Conservation (phyloP, 1,140 invertebrate genomes). For the Lepidostoma basale region DNA sequence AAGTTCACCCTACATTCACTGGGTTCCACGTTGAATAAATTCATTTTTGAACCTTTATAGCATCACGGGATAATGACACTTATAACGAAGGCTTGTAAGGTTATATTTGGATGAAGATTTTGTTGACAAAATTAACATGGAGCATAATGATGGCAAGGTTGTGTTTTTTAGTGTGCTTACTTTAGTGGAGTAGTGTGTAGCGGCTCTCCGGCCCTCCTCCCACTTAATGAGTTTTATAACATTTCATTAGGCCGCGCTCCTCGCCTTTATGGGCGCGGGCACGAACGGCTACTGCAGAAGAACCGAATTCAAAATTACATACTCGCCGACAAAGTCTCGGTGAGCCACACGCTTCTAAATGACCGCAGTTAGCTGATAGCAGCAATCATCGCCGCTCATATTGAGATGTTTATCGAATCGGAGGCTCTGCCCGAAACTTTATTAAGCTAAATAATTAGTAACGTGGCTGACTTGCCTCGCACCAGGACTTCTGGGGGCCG, state of each 20-base stretch:
- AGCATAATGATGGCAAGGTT: slow-evolving; percentile 17
- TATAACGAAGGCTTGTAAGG: slow-evolving; percentile 1
- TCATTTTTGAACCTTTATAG: not conserved
- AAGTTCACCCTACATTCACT: slow-evolving; percentile 32
- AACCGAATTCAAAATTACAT: not conserved
- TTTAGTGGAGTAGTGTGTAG: slow-evolving; percentile 11
- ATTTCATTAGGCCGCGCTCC: slow-evolving; percentile 43
- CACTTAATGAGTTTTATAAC: slow-evolving; percentile 46
- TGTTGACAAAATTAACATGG: slow-evolving; percentile 19
- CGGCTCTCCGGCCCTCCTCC: slow-evolving; percentile 34
- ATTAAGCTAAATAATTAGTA: too few relatives aligned
- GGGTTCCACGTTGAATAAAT: slow-evolving; percentile 7
- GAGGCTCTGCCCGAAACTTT: too few relatives aligned
- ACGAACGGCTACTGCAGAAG: slow-evolving; percentile 43
- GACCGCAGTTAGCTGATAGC: too few relatives aligned
- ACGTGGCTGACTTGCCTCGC: too few relatives aligned
- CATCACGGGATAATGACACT: not conserved
- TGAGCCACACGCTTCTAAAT: not conserved
- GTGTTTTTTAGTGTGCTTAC: slow-evolving; percentile 18
- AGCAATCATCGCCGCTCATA: too few relatives aligned
- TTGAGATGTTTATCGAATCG: too few relatives aligned
- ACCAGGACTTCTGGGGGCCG: too few relatives aligned
- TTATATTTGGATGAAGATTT: slow-evolving; percentile 12
- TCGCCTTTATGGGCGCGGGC: slow-evolving; percentile 37
- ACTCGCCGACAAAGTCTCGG: too few relatives aligned